Base-by-base conservation (phyloP, 2,888 invertebrate genomes). In the Microctonus hyperodae region DNA sequence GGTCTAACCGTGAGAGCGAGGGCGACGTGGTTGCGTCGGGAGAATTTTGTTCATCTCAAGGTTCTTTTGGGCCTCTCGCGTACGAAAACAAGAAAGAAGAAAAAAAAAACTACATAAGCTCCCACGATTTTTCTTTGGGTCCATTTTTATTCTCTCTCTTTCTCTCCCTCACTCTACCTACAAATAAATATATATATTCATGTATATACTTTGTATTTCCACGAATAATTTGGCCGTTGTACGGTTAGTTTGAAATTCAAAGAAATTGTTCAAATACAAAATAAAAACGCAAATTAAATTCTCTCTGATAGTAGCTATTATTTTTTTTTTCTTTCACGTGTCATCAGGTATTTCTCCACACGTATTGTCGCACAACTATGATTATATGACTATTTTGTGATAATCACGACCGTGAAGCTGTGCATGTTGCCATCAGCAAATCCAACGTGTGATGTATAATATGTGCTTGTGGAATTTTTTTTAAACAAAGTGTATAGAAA, bases 1-100 rank as follows among this genome's bases (percentile, higher is more conserved):
- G 66, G 65, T 60, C 16, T 28, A 66, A 69, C 64, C 62, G 68
- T 67, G 70, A 68, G 70, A 70, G 67, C 65, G 59, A 44, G 66
- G 58, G 64, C 63, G 37, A 51, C 55, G n/a, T n/a, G 48, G 56
- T 37, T 37, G 22, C 31, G 33, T 53, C 40, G 44, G 33, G 31
- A 20, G 51, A 37, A 33, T 62, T 64, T 62, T 48, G 33, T 64
- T 64, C 63, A 25, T 35, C 62, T 56, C 61, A 60, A 69, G 64
- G 65, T 62, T 67, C 56, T 51, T 61, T 55, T 50, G 40, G 6
- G 13, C 35, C 44, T 60, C 65, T 60, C 40, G 48, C 33, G 35
- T 22, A 48, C 6, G 44, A n/a, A 44, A 44, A 16, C 7, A n/a
- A 16, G 16, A 44, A 16, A 44, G 7, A 20, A 16, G n/a, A 20